Conservation (phyloP, 37 sponge, comb jelly and placozoan genomes). For the Aphrocallistes beatrix region DNA sequence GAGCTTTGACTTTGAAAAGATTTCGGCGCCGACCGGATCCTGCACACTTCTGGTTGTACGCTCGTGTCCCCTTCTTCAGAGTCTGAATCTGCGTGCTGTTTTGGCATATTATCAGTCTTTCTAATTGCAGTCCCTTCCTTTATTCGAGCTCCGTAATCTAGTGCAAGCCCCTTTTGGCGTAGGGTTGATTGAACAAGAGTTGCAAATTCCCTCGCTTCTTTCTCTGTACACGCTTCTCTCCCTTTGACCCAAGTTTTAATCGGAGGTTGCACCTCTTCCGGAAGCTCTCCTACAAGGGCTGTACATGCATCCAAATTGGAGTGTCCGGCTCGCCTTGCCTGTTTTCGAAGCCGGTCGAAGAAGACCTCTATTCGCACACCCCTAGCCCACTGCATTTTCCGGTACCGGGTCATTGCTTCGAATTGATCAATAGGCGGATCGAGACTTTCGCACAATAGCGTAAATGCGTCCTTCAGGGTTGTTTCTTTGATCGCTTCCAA, state of each 20-base stretch:
- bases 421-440: neutral
- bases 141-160: neutral
- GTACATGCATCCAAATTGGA: neutral
- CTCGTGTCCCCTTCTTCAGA: neutral
- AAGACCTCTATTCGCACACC: neutral
- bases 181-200: neutral
- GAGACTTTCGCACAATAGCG: neutral
- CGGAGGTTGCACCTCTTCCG: neutral
- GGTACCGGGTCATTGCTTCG: neutral
- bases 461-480: no score
- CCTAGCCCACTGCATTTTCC: slow-evolving; percentile 11
- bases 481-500: no score
- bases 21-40: no score
- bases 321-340: neutral
- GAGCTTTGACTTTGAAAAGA: no score
- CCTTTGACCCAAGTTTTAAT: neutral
- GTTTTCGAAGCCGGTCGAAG: neutral
- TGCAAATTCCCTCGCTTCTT: neutral
- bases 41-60: no score
- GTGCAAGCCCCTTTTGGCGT: neutral
- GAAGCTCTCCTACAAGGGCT: neutral
- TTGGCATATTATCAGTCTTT: neutral
- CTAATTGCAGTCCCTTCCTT: neutral
- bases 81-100: neutral
- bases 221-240: neutral